Evolutionary conservation across 2,797 vertebrate species (phyloP).

Genomic region (Mus minutoides): DNA sequence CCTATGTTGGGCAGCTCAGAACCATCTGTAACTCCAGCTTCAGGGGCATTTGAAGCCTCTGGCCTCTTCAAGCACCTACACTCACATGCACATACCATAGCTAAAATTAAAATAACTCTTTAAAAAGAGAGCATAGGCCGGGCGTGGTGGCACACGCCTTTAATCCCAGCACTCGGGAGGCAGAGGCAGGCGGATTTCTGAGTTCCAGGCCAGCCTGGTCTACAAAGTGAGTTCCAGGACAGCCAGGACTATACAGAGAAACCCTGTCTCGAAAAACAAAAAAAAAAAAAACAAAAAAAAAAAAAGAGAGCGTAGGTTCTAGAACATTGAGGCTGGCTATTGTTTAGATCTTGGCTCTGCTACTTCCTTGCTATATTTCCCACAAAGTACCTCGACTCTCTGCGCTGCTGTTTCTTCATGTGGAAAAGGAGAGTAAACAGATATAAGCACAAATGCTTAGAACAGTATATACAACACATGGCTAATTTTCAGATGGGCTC

Average conservation of each 20-base stretch:
- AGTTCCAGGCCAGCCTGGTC: too few species aligned
- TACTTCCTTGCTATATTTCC: not conserved
- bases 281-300: too few species aligned
- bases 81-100: not conserved
- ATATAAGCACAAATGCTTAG: not conserved
- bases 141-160: too few species aligned
- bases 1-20: not conserved
- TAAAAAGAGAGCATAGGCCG: not conserved
- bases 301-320: slow-evolving; percentile 2
- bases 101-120: not conserved
- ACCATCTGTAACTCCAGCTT: too few species aligned
- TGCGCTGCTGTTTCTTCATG: not conserved
- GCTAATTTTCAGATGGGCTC: slow-evolving; percentile 19
- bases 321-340: not conserved
- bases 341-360: not conserved
- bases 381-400: not conserved
- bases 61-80: not conserved
- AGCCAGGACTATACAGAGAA: too few species aligned
- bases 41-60: not conserved
- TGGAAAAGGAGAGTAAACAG: slow-evolving; percentile 40
- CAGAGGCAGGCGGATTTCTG: too few species aligned
- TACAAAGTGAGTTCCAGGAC: too few species aligned
- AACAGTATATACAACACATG: not conserved
- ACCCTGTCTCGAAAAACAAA: too few species aligned
- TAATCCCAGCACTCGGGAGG: too few species aligned